A percentile compares a stretch with the other conserved stretches of the same genome.
These are phyloP conservation scores for Philopedon plagiatum DNA, from an alignment of 2,888 invertebrate genomes.

Conservation along the genomic window DNA sequence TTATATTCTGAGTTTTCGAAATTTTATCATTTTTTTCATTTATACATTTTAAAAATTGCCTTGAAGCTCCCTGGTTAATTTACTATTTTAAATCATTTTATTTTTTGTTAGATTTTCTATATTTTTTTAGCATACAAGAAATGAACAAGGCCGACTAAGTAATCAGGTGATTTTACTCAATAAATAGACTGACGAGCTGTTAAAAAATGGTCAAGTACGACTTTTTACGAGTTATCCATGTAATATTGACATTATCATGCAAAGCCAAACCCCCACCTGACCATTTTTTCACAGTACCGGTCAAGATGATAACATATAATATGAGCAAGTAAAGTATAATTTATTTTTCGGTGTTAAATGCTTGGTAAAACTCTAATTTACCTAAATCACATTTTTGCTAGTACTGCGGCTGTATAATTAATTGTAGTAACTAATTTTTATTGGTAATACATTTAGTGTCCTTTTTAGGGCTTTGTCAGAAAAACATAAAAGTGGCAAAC, in stretches of 20 bases:
- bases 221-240: too few relatives aligned
- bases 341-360: background rate
- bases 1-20: too few relatives aligned
- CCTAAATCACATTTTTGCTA: background rate
- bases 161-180: slow-evolving; percentile 28
- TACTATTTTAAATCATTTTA: background rate
- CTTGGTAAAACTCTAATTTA: slow-evolving; percentile 16
- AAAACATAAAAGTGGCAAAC: too few relatives aligned
- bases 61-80: too few relatives aligned
- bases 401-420: background rate
- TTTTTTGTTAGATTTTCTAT: slow-evolving; percentile 8
- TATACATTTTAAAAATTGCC: too few relatives aligned
- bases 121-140: slow-evolving; percentile 25
- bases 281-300: too few relatives aligned
- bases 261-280: too few relatives aligned
- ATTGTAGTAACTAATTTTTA: background rate
- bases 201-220: slow-evolving; percentile 1
- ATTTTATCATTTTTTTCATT: too few relatives aligned
- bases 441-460: background rate
- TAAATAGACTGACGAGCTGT: background rate
- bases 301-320: too few relatives aligned
- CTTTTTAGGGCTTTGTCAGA: background rate
- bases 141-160: background rate
- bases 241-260: too few relatives aligned
- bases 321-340: background rate